Base-by-base conservation (phyloP, 2,888 invertebrate genomes). In the Pollenia amentaria region DNA sequence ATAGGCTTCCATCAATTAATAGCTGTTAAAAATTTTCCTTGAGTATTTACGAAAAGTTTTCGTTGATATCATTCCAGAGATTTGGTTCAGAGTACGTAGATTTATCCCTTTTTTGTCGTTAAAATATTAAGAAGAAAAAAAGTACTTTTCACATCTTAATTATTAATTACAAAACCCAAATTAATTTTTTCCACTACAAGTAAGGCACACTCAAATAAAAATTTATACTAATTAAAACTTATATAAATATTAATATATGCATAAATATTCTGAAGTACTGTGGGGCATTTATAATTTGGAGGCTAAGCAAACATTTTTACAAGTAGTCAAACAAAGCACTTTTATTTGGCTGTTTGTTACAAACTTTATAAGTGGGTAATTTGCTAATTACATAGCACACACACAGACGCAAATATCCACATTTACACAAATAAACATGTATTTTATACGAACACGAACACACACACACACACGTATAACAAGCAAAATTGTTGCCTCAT, bases 301-400 rank as follows among this genome's bases (percentile, higher is more conserved):
- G 79, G 70, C 62, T 70, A 29, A 60, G 29, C 18, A 60, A 62
- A 78, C 44, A 40, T 48, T 57, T 38, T 7, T 7, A 12, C 18
- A 69, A 10, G 38, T 46, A 57, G 46, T 38, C 48, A 69, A 40
- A 70, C 42, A 51, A 60, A 55, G 64, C 2, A 8, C 18, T 60
- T 70, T 40, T 14, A n/a, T 8, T 70, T 60, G 2, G 40, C 60
- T 42, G 44, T 46, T 81, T 40, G 9, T 48, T 21, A 38, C 16
- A 65, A 51, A 48, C 8, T 51, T 55, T 67, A 2, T 67, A 53
- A 57, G 57, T 51, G 40, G 75, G 51, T 75, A 69, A 82, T 82
- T 82, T 82, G 60, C 81, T 82, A 82, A 82, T 72, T 80, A 64
- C 38, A 46, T 40, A 38, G 62, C 14, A 72, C 21, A 29, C 46